A percentile compares a stretch with the other conserved stretches of the same genome.
phyloP scores from a whole-genome alignment of 2,797 vertebrate genomes.

The Typhlichthys subterraneus region DNA sequence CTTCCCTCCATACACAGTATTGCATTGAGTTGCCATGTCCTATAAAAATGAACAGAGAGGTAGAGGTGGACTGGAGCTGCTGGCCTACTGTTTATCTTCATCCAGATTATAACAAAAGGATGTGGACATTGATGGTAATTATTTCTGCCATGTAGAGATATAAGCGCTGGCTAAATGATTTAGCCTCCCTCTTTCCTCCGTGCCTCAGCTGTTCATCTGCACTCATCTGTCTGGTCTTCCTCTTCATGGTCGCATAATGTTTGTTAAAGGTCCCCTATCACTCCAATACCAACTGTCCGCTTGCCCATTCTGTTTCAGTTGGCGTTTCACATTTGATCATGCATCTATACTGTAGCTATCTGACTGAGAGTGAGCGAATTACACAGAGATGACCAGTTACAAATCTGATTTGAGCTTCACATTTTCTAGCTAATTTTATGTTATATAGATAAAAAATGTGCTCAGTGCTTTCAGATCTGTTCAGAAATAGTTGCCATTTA shows the following conservation, averaged over 20 bases:
- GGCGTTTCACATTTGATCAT: too few relatives aligned
- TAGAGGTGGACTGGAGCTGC: conserved; percentile 26
- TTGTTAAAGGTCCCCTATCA: not conserved
- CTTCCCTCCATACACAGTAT: not conserved
- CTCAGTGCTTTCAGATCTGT: too few relatives aligned
- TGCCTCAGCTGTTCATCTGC: conserved; percentile 22
- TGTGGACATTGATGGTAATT: conserved; percentile 58
- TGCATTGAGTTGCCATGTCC: conserved; percentile 8
- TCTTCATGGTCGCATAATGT: conserved; percentile 7
- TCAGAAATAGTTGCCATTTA: too few relatives aligned
- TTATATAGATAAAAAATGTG: too few relatives aligned
- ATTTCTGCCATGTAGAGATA: conserved; percentile 49
- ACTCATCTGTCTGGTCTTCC: conserved; percentile 9
- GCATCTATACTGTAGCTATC: too few relatives aligned
- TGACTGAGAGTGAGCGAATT: too few relatives aligned
- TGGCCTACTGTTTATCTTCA: conserved; percentile 52
- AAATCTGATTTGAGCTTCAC: too few relatives aligned
- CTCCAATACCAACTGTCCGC: too few relatives aligned
- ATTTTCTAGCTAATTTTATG: too few relatives aligned
- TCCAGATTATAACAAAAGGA: conserved; percentile 53
- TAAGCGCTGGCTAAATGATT: conserved; percentile 40
- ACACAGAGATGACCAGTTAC: too few relatives aligned
- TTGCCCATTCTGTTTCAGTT: too few relatives aligned
- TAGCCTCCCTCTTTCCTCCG: conserved; percentile 29
- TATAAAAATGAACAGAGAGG: conserved; percentile 26